Base-by-base conservation (phyloP, 2,797 vertebrate species). In the Schizopygopsis pylzovi region DNA sequence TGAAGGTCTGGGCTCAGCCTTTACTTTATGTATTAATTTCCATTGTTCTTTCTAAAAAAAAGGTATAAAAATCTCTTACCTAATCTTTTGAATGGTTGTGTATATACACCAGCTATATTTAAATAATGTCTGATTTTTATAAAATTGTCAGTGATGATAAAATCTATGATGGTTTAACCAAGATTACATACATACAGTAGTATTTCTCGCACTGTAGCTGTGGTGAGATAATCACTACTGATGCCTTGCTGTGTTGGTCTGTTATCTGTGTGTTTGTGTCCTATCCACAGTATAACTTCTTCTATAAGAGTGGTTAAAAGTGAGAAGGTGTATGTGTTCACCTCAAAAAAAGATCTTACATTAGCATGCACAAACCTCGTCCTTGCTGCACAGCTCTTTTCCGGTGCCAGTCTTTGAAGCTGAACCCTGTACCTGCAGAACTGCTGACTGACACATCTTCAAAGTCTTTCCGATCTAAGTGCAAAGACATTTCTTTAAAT, bases 361-460 rank as follows among this genome's bases (percentile, higher is more conserved):
- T 59, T 72, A 82, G 43, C 6, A 15, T 20, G 81, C 68, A 59
- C 33, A 70, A 45, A 59, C 37, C 25, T 45, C 43, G 9, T 12
- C 6, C 18, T 45, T 82, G 52, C 81, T 59, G 81, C 39, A 6
- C 10, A 59, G 10, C 52, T 61, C 52, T 82, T 72, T 82, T 72
- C 81, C 81, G 72, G 33, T 33, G 56, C 9, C 22, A 59, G 56
- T 61, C 56, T 71, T 82, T 82, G 68, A 82, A 43, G 81, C 43
- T 82, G 39, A 1, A 4, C 3, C 37, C 16, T 81, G 11, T 20
- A 25, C 16, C 49, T 82, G 52, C 37, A 33, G 39, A 81, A 9
- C 16, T 67, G 79, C 79, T 81, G 43, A 71, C 15, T 18, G 47
- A 4, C 45, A 39, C 25, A 1, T 54, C 47, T 81, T 70, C 45